phyloP scores from a whole-genome alignment of 2,113 vertebrate species.

The Stigmatopora nigra region DNA sequence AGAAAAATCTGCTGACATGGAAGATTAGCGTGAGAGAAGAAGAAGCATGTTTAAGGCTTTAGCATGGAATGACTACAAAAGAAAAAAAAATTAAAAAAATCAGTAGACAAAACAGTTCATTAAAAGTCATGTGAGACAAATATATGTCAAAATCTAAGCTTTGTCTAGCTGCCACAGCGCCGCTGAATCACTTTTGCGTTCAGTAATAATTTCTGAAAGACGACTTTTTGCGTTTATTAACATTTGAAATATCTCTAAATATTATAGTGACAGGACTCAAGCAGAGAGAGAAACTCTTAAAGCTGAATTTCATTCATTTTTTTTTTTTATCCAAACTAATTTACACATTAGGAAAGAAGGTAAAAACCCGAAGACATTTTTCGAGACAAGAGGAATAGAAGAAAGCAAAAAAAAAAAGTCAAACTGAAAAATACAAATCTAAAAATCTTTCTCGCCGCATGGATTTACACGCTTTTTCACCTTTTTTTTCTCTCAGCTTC shows the following conservation, averaged over 20 bases:
- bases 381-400: slow-evolving; percentile 93
- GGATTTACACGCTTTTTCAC: slow-evolving; percentile 89
- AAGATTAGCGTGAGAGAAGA: slow-evolving; percentile 80
- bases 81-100: slow-evolving; percentile 77
- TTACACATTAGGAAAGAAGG: slow-evolving; percentile 97
- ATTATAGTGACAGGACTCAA: slow-evolving; percentile 81
- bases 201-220: slow-evolving; percentile 62
- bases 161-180: slow-evolving; percentile 98
- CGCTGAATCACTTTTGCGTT: slow-evolving; percentile 83
- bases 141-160: slow-evolving; percentile 94
- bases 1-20: slow-evolving; percentile 69
- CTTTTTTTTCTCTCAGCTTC: slow-evolving; percentile 76
- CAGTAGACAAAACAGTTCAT: slow-evolving; percentile 94
- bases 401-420: slow-evolving; percentile 76
- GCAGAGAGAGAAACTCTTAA: slow-evolving; percentile 77
- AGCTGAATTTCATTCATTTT: slow-evolving; percentile 89
- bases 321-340: slow-evolving; percentile 95
- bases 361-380: slow-evolving; percentile 98
- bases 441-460: slow-evolving; percentile 98
- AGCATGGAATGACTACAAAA: slow-evolving; percentile 99
- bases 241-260: slow-evolving; percentile 72
- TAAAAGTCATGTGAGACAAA: slow-evolving; percentile 92
- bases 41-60: slow-evolving; percentile 90
- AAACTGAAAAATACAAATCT: slow-evolving; percentile 96
- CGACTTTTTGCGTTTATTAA: slow-evolving; percentile 75